These are phyloP conservation scores for Xestia rhomboidea DNA, from an alignment of 2,888 invertebrate genomes.

Conservation along the genomic window DNA sequence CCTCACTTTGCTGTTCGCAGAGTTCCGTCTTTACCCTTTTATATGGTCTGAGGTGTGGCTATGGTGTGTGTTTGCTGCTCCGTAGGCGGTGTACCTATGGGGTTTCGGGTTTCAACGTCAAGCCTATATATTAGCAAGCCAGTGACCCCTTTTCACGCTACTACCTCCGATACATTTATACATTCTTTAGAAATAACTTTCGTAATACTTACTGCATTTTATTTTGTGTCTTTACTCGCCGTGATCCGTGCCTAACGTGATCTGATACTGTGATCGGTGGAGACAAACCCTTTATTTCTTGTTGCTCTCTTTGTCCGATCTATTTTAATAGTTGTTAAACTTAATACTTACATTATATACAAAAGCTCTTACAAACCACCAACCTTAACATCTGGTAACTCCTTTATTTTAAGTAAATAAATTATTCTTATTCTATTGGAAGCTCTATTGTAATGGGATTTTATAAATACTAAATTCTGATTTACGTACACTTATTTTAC, in stretches of 20 bases:
- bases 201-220: not conserved
- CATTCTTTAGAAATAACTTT: constrained; percentile 22
- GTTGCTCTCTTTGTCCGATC: not conserved
- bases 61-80: constrained; percentile 9
- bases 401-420: too few relatives aligned
- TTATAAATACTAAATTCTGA: not conserved
- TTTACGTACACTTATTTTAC: not conserved
- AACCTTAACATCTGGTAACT: too few relatives aligned
- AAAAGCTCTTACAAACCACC: too few relatives aligned
- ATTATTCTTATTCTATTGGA: too few relatives aligned
- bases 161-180: constrained; percentile 42
- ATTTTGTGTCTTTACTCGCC: not conserved
- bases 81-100: constrained; percentile 33
- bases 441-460: not conserved
- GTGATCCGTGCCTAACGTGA: too few relatives aligned
- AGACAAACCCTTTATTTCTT: too few relatives aligned
- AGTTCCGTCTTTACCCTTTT: too few relatives aligned
- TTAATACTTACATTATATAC: too few relatives aligned
- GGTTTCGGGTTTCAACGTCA: constrained; percentile 54
- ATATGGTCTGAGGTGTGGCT: too few relatives aligned
- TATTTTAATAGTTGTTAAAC: not conserved
- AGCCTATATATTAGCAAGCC: constrained; percentile 64
- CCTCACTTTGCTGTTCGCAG: too few relatives aligned
- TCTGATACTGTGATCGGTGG: too few relatives aligned
- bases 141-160: constrained; percentile 63